Base-by-base conservation (phyloP, 2,797 vertebrate genomes). In the Notolepis coatsorum region DNA sequence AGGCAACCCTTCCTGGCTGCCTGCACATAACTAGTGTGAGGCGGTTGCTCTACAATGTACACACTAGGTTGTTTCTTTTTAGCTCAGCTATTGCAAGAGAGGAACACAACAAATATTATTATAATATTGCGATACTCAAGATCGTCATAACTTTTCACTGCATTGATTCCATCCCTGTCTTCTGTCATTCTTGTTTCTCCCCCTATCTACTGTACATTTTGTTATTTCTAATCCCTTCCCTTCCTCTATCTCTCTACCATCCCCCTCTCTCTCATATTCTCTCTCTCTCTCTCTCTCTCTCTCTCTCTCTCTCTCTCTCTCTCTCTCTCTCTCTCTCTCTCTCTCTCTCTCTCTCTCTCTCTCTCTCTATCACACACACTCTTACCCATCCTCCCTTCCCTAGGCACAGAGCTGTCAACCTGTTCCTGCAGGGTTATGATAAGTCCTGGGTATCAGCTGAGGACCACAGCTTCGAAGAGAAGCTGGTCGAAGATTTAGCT, bases 381-480 rank as follows among this genome's bases (percentile, higher is more conserved):
- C 8, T 28, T 46, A 23, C 13, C 24, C 18, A 65, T 25, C 35
- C 39, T 25, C 56, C 48, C 3, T 67, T 80, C 63, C 64, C 3
- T 75, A 99, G 97, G 87, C 97, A 98, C 74, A 92, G 95, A 77
- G 97, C 94, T 0, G 91, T 96, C 81, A 97, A 98, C 80, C 92
- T 99, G 52, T 99, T 99, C 81, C 94, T 99, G 75, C 96, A 96
- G 90, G 95, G 96, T 68, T 99, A 97, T 85, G 95, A 94, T 70
- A 97, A 95, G 84, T 91, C 92, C 47, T 99, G 97, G 97, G 94
- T 98, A 79, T 95, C 95, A 75, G 91, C 93, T 39, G 95, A 96
- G 75, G 94, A 94, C 20, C 91, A 94, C 62, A 94, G 90, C 81
- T 96, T 95, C 86, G 95, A 97, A 86, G 96, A 98, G 76, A 95